Evolutionary conservation across 2,888 invertebrate species (phyloP), one percentile per base, ranked within the genome.

Genomic region (Nesidiocoris tenuis): DNA sequence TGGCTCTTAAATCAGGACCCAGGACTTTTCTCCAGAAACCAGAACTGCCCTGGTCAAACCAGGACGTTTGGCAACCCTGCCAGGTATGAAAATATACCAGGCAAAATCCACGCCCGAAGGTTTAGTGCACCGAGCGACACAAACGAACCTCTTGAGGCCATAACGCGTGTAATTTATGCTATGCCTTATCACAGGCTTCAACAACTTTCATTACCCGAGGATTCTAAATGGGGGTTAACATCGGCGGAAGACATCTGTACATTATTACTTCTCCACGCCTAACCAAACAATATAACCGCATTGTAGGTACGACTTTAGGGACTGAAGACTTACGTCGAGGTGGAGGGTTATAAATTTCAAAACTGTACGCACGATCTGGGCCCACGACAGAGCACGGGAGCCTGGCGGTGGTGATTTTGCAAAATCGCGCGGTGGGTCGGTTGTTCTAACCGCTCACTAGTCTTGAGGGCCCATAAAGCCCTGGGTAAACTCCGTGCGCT

Each of bases 391-490:
- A 12, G 39, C 39, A 39, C 39, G 39, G 39, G 39, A 39, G 39
- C 39, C 39, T 39, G 39, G 39, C 39, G 12, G 12, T 39, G 56
- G 56, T 67, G 67, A 67, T 67, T 67, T 21, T 55, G 67, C 67
- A 67, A 56, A 67, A 67, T 67, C 67, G 55, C 56, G 16, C 24
- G 18, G 65, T 23, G n/a, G 65, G 65, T 39, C 39, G 39, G n/a
- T n/a, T n/a, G n/a, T n/a, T n/a, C n/a, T n/a, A 39, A 39, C 39
- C 39, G 12, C 39, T 39, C 39, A 12, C 39, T 39, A 39, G 39
- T 39, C 39, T 39, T 39, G 5, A 39, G 39, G 39, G 12, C 39
- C 39, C 39, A 39, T 39, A 39, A 39, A 39, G 39, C 3, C 39
- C 12, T 12, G 5, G 39, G 39, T 39, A 39, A 39, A 39, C 5